Evolutionary conservation across 2,113 vertebrate genomes (phyloP), one percentile per base, ranked within the genome.

Genomic region (Alethe diademata): DNA sequence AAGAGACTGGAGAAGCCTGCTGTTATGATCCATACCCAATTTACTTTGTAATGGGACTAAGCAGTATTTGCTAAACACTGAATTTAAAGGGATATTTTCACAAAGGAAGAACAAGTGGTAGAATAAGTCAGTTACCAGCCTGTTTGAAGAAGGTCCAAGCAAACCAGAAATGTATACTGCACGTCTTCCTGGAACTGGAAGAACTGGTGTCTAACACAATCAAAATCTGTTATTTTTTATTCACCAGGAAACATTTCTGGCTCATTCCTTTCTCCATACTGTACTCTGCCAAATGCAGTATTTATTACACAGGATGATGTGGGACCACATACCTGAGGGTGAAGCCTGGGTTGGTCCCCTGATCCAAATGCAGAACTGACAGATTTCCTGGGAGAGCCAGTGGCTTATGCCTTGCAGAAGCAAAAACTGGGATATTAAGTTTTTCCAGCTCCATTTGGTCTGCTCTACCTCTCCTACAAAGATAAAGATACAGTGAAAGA

Each of bases 141-240:
- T 79, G 60, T 95, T 94, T 95, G 91, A 97, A 93, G 91, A 92
- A 47, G 66, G 82, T 93, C 94, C 94, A 95, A 78, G 70, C 28
- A 51, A 89, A 74, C 75, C 61, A 84, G 95, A 78, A 95, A 93
- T 35, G 65, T 36, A 88, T 81, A 81, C 50, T 84, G 67, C 33
- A 35, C 25, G 69, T 64, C 51, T 58, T 74, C 54, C 90, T 95
- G 93, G 95, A 95, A 62, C 73, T 5, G 19, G 56, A 62, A 94
- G 38, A 67, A 19, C 38, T 38, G 66, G 42, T 96, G 96, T 96
- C 94, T 80, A 95, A 91, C 2, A 5, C 94, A 91, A 93, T 96
- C 89, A 94, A 83, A 88, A 70, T 95, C 84, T 88, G 62, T 48
- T 72, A 26, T 53, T 81, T 89, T 91, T 86, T 94, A 83, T 91